phyloP scores from a whole-genome alignment of 2,797 vertebrate genomes.

The Limosa lapponica region DNA sequence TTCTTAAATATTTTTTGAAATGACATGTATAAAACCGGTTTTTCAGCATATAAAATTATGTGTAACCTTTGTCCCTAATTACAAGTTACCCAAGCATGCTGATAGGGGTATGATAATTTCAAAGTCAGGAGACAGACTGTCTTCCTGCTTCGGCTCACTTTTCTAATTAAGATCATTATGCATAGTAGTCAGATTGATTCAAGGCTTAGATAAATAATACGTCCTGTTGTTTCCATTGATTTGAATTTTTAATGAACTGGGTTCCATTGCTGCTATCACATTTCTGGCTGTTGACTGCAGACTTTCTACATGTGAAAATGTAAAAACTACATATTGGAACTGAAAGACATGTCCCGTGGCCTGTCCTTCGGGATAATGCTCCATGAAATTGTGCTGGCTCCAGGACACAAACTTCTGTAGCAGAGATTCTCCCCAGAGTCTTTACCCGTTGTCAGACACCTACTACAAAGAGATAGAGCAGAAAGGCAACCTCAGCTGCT shows the following conservation, averaged over 20 bases:
- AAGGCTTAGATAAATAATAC: constrained; percentile 60
- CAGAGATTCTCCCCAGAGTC: neutral
- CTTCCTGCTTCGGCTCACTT: constrained; percentile 56
- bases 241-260: constrained; percentile 61
- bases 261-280: constrained; percentile 34
- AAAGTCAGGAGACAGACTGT: constrained; percentile 61
- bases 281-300: constrained; percentile 23
- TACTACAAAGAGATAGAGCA: neutral
- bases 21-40: constrained; percentile 42
- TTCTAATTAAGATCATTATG: constrained; percentile 68
- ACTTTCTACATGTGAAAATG: constrained; percentile 5
- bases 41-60: constrained; percentile 67
- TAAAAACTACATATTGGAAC: neutral
- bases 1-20: constrained; percentile 49
- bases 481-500: neutral
- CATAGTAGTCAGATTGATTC: constrained; percentile 60
- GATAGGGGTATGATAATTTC: constrained; percentile 67
- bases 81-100: constrained; percentile 62
- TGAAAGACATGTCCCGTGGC: constrained; percentile 27
- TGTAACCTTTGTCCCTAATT: constrained; percentile 73
- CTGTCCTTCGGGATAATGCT: neutral
- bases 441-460: neutral
- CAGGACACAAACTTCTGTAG: constrained; percentile 4
- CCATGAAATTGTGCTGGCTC: neutral
- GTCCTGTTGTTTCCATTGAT: constrained; percentile 64